Base-by-base conservation (phyloP, 1,140 invertebrate genomes). In the Agrypnia vestita region DNA sequence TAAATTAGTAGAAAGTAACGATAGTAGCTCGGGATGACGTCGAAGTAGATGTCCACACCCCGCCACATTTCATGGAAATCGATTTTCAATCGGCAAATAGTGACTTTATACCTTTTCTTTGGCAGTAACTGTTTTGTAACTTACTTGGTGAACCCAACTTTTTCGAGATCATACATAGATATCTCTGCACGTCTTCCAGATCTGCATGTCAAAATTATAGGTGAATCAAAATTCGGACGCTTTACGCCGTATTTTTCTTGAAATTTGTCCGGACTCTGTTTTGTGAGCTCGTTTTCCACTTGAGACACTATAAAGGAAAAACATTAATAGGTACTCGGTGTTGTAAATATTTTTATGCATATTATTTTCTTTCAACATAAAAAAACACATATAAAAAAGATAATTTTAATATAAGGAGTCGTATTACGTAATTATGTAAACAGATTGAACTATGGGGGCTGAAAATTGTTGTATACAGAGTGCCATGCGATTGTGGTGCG, bases 161-260 rank as follows among this genome's bases (percentile, higher is more conserved):
- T 88, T 25, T 85, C 84, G 3, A 91, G 84, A 11, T 87, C 85
- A 83, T 87, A 84, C 49, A 91, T 89, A 3, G 90, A 89, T 46
- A 85, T 86, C 8, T 82, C 84, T 77, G 90, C 90, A 71, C 91
- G 87, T 84, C 81, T 89, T 69, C 91, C 91, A 46, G 86, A 86
- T 83, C 84, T 88, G 74, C 91, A 92, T 59, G 89, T 90, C n/a
- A 92, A 83, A 61, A 92, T 88, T 3, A 92, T 89, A 72, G 88
- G 86, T n/a, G 89, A 90, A 35, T 90, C 82, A 35, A 85, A 72
- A 0, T 79, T 59, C 0, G 91, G 91, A 78, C 91, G 91, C 8
- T 86, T 61, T 64, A 85, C 86, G 6, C 86, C 83, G 81, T 88
- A 92, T 82, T 85, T 88, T 3, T 86, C 49, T 46, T 87, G 83